phyloP scores from a whole-genome alignment of 2,888 invertebrate genomes.

The Lochmaea capreae region DNA sequence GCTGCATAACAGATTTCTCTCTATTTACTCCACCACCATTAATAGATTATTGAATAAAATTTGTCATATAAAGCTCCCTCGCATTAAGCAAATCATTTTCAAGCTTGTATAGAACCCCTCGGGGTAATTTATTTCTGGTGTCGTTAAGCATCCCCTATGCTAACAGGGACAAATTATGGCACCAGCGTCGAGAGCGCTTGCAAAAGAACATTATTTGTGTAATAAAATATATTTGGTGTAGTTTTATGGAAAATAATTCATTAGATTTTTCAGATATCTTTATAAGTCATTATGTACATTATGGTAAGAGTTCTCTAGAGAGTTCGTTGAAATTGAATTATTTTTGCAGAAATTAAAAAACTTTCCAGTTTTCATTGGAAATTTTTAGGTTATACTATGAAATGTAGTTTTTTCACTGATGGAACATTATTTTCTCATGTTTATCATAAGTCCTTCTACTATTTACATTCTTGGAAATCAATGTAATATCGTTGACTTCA shows the following conservation, averaged over 20 bases:
- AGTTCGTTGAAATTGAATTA: too few relatives aligned
- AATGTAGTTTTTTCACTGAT: too few relatives aligned
- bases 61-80: slow-evolving; percentile 56
- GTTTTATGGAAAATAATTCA: slow-evolving; percentile 27
- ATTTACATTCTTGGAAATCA: too few relatives aligned
- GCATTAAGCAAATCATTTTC: slow-evolving; percentile 59
- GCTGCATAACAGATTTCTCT: slow-evolving; percentile 44
- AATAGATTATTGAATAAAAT: slow-evolving; percentile 56
- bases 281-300: background rate
- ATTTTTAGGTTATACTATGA: too few relatives aligned
- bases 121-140: slow-evolving; percentile 55
- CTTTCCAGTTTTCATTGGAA: too few relatives aligned
- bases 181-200: slow-evolving; percentile 48
- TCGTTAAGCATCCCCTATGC: slow-evolving; percentile 55
- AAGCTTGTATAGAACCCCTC: slow-evolving; percentile 57
- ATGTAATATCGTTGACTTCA: too few relatives aligned
- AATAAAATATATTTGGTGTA: slow-evolving; percentile 43
- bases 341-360: too few relatives aligned
- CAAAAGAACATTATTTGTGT: slow-evolving; percentile 46
- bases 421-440: too few relatives aligned
- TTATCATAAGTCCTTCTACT: too few relatives aligned
- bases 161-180: slow-evolving; percentile 55
- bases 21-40: slow-evolving; percentile 47
- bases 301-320: too few relatives aligned
- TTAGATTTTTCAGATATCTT: slow-evolving; percentile 13